Percentiles rank a stretch among this genome's conserved stretches.
Conservation (phyloP, 2,113 vertebrate genomes). For the Puntigrus tetrazona region DNA sequence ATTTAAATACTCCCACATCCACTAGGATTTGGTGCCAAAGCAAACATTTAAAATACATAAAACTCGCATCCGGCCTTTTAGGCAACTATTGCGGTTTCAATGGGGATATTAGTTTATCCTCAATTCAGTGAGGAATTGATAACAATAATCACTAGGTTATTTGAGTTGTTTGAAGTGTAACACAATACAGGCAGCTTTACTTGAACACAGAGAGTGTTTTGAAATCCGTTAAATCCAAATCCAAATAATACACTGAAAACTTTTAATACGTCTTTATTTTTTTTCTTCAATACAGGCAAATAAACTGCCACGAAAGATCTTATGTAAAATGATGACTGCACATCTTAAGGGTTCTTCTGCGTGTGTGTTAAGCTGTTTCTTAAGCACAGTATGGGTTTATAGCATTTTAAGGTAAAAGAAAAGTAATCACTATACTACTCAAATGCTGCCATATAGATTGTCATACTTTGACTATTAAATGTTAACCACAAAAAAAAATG, state of each 20-base stretch:
- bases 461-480: background rate
- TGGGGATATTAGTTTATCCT: conserved; percentile 8
- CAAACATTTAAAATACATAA: conserved; percentile 20
- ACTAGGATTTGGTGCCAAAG: conserved; percentile 13
- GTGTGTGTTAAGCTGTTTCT: background rate
- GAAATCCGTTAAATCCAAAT: background rate
- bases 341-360: background rate
- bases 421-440: background rate
- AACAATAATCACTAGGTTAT: background rate
- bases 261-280: conserved; percentile 28
- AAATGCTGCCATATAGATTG: background rate
- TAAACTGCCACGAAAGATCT: background rate
- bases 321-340: background rate
- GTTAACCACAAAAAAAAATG: background rate
- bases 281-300: background rate
- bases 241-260: background rate
- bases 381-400: background rate
- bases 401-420: background rate
- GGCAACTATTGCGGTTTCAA: conserved; percentile 15
- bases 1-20: conserved; percentile 26
- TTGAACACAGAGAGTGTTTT: background rate
- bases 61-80: background rate
- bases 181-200: background rate
- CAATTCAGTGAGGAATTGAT: conserved; percentile 2
- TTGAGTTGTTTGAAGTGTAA: conserved; percentile 15